Evolutionary conservation across 2,888 invertebrate species (phyloP), one percentile per base, ranked within the genome.

Genomic region (Rhagonycha lutea): DNA sequence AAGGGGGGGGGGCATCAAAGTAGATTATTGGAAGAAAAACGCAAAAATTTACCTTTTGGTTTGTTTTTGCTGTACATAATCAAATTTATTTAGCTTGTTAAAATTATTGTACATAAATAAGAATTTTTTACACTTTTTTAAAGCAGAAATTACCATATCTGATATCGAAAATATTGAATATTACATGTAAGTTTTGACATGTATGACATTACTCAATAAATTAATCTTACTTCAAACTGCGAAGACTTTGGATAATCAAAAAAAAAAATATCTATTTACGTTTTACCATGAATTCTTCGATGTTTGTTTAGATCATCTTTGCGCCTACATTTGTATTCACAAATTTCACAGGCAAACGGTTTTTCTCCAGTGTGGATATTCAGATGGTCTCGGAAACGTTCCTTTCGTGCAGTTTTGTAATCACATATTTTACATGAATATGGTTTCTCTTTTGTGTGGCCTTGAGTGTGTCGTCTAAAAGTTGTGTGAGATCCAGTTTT

Each of bases 241-340:
- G 4, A 26, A 26, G 4, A 7, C 26, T 18, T 18, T 18, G 1
- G 18, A 18, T 18, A 18, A 18, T 18, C n/a, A n/a, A n/a, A 18
- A 11, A 29, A 11, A 32, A 2, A 32, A 32, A 12, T n/a, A 12
- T 47, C n/a, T 8, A n/a, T 47, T n/a, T 47, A 47, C 47, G 1
- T 18, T 18, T 47, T 63, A n/a, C n/a, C n/a, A 67, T 83, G 83
- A 5, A 77, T 80, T 70, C 81, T 75, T n/a, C 74, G 68, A 72
- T 83, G 83, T 63, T 82, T 80, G 73, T 81, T 82, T 29, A 83
- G 75, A 78, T 81, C 82, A 62, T 77, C 77, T n/a, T 71, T 75
- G 10, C 82, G 81, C 3, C 80, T 75, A 73, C 81, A 82, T 61
- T 69, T 75, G 63, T 82, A 82, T 11, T 73, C 68, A 74, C 83